phyloP scores from a whole-genome alignment of 2,797 vertebrate genomes.

The Varecia variegata region DNA sequence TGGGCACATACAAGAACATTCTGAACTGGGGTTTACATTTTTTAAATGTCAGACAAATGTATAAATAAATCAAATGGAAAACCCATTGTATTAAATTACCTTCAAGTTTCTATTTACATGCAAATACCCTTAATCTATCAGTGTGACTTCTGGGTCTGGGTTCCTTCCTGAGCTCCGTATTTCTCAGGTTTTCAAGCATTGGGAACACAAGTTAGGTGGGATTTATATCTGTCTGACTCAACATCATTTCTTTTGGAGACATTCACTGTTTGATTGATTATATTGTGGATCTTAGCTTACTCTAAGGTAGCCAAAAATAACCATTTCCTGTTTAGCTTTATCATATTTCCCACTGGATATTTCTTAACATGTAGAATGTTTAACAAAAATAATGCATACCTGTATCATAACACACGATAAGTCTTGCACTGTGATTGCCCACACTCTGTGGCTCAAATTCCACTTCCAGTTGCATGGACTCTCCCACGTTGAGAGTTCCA shows the following conservation, averaged over 20 bases:
- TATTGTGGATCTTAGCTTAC: not conserved
- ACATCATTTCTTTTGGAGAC: not conserved
- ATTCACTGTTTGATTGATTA: not conserved
- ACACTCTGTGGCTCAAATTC: slow-evolving; percentile 86
- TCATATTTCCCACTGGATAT: not conserved
- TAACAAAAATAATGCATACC: slow-evolving; percentile 81
- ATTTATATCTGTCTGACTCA: not conserved
- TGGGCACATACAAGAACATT: not conserved
- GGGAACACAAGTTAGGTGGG: not conserved
- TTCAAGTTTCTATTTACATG: not conserved
- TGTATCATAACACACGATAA: slow-evolving; percentile 89
- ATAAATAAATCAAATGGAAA: slow-evolving; percentile 34
- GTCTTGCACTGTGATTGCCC: slow-evolving; percentile 83
- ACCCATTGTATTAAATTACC: not conserved
- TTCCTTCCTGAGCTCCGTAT: not conserved
- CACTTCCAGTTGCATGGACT: slow-evolving; percentile 88
- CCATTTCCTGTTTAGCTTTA: not conserved
- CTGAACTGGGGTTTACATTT: slow-evolving; percentile 27
- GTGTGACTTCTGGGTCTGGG: not conserved
- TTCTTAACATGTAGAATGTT: slow-evolving; percentile 6
- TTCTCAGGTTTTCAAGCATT: not conserved
- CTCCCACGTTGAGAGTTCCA: slow-evolving; percentile 86
- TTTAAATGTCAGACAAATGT: not conserved
- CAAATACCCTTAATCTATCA: not conserved
- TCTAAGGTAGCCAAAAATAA: not conserved